Evolutionary conservation across 1,140 invertebrate genomes (phyloP).

Genomic region (Pseudomyrmex cubaensis): DNA sequence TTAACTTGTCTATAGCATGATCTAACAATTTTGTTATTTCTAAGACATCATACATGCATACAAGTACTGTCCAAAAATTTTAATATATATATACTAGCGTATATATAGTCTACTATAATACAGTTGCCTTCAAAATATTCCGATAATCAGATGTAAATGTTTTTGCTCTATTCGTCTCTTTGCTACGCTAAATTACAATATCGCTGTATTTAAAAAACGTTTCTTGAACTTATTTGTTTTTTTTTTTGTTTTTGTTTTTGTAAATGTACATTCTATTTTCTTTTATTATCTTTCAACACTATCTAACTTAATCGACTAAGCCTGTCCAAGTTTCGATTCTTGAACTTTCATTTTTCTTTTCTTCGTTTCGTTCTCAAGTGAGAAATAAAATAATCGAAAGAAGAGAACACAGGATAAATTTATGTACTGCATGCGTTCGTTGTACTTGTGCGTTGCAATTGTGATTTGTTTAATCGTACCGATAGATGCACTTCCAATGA

Average conservation of each 20-base stretch:
- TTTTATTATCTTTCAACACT: background rate
- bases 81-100: conserved; percentile 28
- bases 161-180: conserved; percentile 41
- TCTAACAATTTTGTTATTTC: background rate
- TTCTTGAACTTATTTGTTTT: conserved; percentile 10
- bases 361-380: background rate
- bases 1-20: background rate
- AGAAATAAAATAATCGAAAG: background rate
- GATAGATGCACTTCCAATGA: too few species aligned
- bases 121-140: conserved; percentile 44
- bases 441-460: conserved; percentile 32
- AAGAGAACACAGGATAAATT: background rate
- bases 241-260: background rate
- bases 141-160: conserved; percentile 33
- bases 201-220: conserved; percentile 12
- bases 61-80: conserved; percentile 29
- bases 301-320: background rate
- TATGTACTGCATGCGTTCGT: conserved; percentile 13
- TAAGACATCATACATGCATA: background rate
- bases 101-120: conserved; percentile 26
- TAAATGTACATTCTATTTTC: conserved; percentile 24
- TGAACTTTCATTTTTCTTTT: background rate
- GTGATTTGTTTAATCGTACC: background rate
- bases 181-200: conserved; percentile 36
- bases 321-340: conserved; percentile 29